phyloP scores from a whole-genome alignment of 2,797 vertebrate genomes.

The Notamacropus eugenii region DNA sequence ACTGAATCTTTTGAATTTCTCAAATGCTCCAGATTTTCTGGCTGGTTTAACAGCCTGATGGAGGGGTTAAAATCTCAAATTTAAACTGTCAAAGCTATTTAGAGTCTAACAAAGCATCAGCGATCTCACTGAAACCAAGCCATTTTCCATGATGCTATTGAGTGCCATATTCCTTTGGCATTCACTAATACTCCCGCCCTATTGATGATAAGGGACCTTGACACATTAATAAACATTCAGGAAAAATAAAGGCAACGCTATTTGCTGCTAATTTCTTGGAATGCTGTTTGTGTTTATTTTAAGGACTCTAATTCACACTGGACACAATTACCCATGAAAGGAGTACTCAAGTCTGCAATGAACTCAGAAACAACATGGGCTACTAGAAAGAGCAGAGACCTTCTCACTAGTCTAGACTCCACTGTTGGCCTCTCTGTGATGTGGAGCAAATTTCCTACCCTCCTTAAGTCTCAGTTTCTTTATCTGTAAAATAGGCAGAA shows the following conservation, averaged over 20 bases:
- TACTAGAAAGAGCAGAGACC: neutral
- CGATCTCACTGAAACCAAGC: slow-evolving; percentile 23
- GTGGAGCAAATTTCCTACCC: neutral
- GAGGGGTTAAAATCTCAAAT: slow-evolving; percentile 64
- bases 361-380: neutral
- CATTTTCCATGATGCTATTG: slow-evolving; percentile 23
- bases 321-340: neutral
- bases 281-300: neutral
- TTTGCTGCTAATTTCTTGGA: slow-evolving; percentile 21
- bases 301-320: slow-evolving; percentile 1
- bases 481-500: neutral
- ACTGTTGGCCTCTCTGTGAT: slow-evolving; percentile 22
- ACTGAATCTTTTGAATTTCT: slow-evolving; percentile 52
- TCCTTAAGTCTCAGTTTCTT: slow-evolving; percentile 21
- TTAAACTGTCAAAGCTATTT: slow-evolving; percentile 64
- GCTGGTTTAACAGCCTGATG: slow-evolving; percentile 62
- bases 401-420: neutral
- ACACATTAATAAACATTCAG: slow-evolving; percentile 11
- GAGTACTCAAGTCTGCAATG: neutral
- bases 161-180: neutral
- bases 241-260: slow-evolving; percentile 43
- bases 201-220: slow-evolving; percentile 45
- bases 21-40: slow-evolving; percentile 59
- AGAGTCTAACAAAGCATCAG: slow-evolving; percentile 52
- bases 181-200: slow-evolving; percentile 32